phyloP scores from a whole-genome alignment of 2,888 invertebrate species.

The Drosophila mulleri region DNA sequence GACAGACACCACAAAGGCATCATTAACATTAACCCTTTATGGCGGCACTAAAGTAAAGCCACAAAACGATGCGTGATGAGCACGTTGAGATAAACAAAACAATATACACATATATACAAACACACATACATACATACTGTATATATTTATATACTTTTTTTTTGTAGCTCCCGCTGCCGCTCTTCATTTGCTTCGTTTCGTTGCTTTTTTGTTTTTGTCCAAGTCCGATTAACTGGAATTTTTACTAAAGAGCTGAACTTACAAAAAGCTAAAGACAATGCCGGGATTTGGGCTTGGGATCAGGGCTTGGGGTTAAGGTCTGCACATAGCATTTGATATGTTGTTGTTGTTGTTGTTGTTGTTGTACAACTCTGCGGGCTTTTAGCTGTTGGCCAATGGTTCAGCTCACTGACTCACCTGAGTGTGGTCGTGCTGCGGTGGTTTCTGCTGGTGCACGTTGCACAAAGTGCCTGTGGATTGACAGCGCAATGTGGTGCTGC shows the following conservation, averaged over 20 bases:
- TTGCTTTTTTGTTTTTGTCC: conserved; percentile 20
- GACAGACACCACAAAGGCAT: conserved; percentile 58
- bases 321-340: conserved; percentile 51
- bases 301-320: conserved; percentile 13
- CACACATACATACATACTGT: background rate
- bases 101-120: conserved; percentile 28
- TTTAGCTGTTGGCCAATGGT: conserved; percentile 19
- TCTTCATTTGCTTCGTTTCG: conserved; percentile 17
- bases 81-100: conserved; percentile 77
- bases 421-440: conserved; percentile 20
- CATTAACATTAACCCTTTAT: conserved; percentile 79
- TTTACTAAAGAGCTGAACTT: conserved; percentile 49
- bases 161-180: conserved; percentile 20
- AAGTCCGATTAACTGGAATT: conserved; percentile 75
- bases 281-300: conserved; percentile 19
- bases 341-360: conserved; percentile 17
- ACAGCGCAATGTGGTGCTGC: conserved; percentile 50
- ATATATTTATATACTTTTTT: background rate
- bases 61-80: conserved; percentile 79
- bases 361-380: conserved; percentile 36
- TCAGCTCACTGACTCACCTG: conserved; percentile 45
- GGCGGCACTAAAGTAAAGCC: conserved; percentile 74
- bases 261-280: conserved; percentile 46
- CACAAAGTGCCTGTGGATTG: conserved; percentile 59
- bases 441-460: conserved; percentile 34